These are phyloP conservation scores for Saccopteryx leptura DNA, from an alignment of 2,113 vertebrate genomes.

Conservation along the genomic window DNA sequence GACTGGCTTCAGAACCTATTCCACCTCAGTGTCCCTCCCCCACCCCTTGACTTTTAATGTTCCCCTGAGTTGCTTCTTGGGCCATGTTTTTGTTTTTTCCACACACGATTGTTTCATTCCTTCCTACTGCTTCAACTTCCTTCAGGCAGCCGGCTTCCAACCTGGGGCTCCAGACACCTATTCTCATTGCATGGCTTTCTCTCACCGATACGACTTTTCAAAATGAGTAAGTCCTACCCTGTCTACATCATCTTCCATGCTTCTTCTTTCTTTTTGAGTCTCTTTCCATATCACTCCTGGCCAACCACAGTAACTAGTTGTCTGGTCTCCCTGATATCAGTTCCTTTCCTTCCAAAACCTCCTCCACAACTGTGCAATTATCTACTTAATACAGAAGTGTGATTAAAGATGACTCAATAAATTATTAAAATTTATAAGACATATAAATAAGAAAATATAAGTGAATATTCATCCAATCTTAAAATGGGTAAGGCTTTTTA, in stretches of 20 bases:
- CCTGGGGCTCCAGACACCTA: not conserved
- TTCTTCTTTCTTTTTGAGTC: not conserved
- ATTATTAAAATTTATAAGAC: slow-evolving; percentile 12
- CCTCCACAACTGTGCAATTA: not conserved
- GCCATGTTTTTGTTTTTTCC: not conserved
- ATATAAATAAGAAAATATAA: not conserved
- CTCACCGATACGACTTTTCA: not conserved
- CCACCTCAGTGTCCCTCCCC: no score
- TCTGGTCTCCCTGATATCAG: not conserved
- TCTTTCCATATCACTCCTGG: not conserved
- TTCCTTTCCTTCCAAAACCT: not conserved
- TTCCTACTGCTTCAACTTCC: not conserved
- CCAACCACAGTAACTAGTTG: not conserved
- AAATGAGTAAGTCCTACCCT: not conserved
- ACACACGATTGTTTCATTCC: not conserved
- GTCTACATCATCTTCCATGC: not conserved
- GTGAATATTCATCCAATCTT: not conserved
- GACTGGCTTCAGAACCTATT: no score
- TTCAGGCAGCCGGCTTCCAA: not conserved
- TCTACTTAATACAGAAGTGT: not conserved
- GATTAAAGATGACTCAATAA: not conserved
- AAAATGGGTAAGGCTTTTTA: not conserved
- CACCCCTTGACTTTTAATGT: not conserved
- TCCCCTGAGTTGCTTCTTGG: not conserved
- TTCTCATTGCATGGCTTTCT: not conserved